Percentiles rank a stretch among this genome's conserved stretches.
Conservation (phyloP, 2,888 invertebrate species). For the Andrena bicolor region DNA sequence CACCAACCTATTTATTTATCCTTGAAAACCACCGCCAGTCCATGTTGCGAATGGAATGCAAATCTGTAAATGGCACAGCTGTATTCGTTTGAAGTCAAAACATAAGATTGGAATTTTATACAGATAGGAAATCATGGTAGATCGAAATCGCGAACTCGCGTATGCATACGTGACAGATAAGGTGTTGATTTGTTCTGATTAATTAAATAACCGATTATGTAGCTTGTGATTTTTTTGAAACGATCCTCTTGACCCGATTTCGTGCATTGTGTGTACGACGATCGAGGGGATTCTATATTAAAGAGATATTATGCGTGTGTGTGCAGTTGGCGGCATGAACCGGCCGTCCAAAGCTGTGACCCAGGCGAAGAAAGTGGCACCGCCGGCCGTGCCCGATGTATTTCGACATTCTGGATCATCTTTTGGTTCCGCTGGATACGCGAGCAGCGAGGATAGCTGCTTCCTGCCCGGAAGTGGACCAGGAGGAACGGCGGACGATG, state of each 20-base stretch:
- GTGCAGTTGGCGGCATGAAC: slow-evolving; percentile 95
- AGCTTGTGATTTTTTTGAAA: no score
- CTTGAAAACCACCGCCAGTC: no score
- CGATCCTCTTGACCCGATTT: neutral
- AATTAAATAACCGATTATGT: no score
- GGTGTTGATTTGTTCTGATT: no score
- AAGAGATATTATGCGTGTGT: slow-evolving; percentile 25
- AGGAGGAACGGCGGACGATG: slow-evolving; percentile 79
- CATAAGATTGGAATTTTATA: no score
- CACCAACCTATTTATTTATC: no score
- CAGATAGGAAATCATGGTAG: no score
- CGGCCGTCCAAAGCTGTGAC: slow-evolving; percentile 93
- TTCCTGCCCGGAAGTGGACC: slow-evolving; percentile 85
- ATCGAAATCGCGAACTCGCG: no score
- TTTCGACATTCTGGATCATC: slow-evolving; percentile 93
- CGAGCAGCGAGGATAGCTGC: slow-evolving; percentile 91
- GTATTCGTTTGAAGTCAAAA: no score
- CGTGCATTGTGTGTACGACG: neutral
- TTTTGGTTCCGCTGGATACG: slow-evolving; percentile 92
- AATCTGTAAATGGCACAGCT: no score
- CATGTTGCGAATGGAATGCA: no score
- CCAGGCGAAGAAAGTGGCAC: slow-evolving; percentile 96
- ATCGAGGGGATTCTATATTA: neutral
- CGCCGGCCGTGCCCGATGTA: slow-evolving; percentile 94
- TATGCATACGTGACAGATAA: no score